Evolutionary conservation across 1,140 invertebrate genomes (phyloP).

Genomic region (Trichonephila clavipes): DNA sequence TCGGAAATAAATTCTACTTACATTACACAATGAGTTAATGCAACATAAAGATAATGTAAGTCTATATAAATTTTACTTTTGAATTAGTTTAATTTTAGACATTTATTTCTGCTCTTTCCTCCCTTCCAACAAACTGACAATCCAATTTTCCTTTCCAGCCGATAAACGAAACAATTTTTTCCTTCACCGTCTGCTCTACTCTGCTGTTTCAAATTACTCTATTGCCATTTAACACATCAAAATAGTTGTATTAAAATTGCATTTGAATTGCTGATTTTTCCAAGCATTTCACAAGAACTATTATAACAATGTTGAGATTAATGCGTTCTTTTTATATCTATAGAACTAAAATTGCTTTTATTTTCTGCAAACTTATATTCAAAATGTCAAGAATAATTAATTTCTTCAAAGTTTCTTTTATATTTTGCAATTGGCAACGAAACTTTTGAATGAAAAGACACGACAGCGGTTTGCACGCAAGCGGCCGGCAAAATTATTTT

Average conservation of each 20-base stretch:
- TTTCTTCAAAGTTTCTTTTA: neutral
- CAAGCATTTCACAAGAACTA: neutral
- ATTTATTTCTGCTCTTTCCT: neutral
- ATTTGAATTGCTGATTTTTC: neutral
- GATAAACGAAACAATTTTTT: neutral
- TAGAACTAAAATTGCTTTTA: neutral
- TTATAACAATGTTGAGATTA: neutral
- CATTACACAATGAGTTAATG: neutral
- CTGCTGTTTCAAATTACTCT: neutral
- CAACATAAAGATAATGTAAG: neutral
- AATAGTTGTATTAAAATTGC: neutral
- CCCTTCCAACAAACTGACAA: neutral
- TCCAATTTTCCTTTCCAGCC: neutral
- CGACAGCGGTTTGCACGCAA: constrained; percentile 49
- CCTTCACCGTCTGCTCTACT: neutral
- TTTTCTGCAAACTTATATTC: neutral
- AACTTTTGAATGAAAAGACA: constrained; percentile 32
- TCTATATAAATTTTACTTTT: neutral
- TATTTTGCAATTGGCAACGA: neutral
- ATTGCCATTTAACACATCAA: neutral
- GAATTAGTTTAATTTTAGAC: neutral
- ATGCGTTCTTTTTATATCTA: too few species aligned
- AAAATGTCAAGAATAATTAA: neutral
- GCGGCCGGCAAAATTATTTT: constrained; percentile 16
- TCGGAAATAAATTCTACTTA: neutral